Conservation (phyloP, 2,888 invertebrate genomes). For the Zelleria hepariella region DNA sequence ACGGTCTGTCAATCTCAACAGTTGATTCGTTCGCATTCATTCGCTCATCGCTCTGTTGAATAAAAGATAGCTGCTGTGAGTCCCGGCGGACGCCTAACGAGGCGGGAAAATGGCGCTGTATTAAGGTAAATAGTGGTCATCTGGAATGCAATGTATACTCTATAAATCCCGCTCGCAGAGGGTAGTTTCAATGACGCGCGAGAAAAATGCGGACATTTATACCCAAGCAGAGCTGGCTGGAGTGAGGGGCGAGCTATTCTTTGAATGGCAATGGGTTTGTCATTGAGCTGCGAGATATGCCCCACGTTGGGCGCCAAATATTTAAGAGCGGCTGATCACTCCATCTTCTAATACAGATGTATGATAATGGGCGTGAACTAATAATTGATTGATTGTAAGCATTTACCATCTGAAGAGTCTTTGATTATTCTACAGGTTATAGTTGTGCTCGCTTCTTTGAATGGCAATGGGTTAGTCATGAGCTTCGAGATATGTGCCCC, state of each 20-base stretch:
- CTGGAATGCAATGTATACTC: conserved; percentile 12
- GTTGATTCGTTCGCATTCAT: conserved; percentile 24
- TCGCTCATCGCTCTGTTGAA: conserved; percentile 45
- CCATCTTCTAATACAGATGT: no score
- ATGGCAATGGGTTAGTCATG: neutral
- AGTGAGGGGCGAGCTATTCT: neutral
- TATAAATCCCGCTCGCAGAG: neutral
- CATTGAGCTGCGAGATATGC: neutral
- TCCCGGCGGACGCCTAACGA: conserved; percentile 26
- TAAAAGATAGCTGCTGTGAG: conserved; percentile 33
- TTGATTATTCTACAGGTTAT: no score
- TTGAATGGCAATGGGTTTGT: neutral
- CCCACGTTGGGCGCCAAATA: neutral
- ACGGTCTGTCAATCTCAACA: conserved; percentile 14
- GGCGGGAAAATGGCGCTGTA: conserved; percentile 29
- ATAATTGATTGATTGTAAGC: no score
- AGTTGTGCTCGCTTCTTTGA: no score
- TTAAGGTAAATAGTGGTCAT: conserved; percentile 31
- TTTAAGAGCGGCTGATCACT: neutral
- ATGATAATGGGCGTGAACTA: no score
- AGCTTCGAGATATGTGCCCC: neutral
- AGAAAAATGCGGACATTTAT: neutral
- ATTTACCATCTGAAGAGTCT: no score
- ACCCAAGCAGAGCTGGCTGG: neutral
- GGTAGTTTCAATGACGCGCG: neutral